Conservation (phyloP, 2,888 invertebrate genomes). For the Meandrusa payeni region DNA sequence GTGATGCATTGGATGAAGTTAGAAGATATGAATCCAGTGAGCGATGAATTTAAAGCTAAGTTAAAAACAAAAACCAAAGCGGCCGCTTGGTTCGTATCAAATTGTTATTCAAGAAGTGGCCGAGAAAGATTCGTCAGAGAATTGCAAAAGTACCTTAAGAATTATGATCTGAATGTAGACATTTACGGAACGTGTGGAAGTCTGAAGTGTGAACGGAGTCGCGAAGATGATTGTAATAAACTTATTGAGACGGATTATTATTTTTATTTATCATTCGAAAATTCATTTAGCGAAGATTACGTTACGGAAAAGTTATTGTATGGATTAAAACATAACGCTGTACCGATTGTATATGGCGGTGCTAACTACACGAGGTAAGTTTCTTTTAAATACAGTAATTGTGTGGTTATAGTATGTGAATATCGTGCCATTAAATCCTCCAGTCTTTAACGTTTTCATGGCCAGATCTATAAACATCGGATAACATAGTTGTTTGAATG, state of each 20-base stretch:
- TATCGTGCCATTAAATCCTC: too few species aligned
- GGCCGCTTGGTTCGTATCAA: slow-evolving; percentile 55
- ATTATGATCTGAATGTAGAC: slow-evolving; percentile 45
- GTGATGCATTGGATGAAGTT: slow-evolving; percentile 40
- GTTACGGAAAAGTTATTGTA: slow-evolving; percentile 55
- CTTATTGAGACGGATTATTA: slow-evolving; percentile 45
- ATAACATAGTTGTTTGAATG: too few species aligned
- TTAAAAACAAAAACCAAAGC: slow-evolving; percentile 36
- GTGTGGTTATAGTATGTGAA: too few species aligned
- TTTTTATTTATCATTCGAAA: slow-evolving; percentile 62
- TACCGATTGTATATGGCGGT: slow-evolving; percentile 58
- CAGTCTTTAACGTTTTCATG: too few species aligned
- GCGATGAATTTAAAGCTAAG: slow-evolving; percentile 32
- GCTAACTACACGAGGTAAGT: slow-evolving; percentile 58
- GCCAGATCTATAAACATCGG: too few species aligned
- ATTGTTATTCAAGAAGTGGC: slow-evolving; percentile 41
- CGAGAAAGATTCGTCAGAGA: slow-evolving; percentile 36
- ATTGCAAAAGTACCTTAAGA: slow-evolving; percentile 37
- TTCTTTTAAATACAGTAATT: too few species aligned
- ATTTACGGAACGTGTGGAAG: slow-evolving; percentile 42
- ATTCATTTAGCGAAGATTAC: slow-evolving; percentile 54
- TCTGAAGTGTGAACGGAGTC: slow-evolving; percentile 33
- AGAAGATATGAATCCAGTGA: slow-evolving; percentile 39
- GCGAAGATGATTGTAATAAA: slow-evolving; percentile 38
- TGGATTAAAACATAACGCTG: slow-evolving; percentile 44